Evolutionary conservation across 2,797 vertebrate species (phyloP), one percentile per base, ranked within the genome.

Genomic region (Tragopan temminckii): DNA sequence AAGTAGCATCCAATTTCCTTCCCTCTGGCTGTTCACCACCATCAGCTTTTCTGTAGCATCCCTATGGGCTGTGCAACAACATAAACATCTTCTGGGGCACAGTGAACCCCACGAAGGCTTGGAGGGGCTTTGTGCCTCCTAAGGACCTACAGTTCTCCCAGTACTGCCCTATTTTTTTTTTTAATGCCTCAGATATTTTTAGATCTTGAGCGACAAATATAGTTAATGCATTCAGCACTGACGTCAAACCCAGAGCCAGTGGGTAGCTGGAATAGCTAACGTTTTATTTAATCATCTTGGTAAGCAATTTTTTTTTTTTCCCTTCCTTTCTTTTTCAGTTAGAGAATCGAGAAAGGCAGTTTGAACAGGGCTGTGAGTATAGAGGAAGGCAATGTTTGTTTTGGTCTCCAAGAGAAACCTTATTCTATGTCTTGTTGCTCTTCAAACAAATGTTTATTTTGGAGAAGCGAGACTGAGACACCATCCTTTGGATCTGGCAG

Each of bases 191-290:
- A 63, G 95, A 55, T 97, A 97, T 97, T 97, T 97, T 97, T 97
- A 96, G 96, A 64, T 58, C 87, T 84, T 55, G 90, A 89, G 93
- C 0, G 94, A 96, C 96, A 97, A 97, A 97, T 96, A 97, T 97
- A 97, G 97, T 96, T 97, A 97, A 97, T 97, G 95, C 94, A 95
- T 97, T 97, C 90, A 93, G 96, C 68, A 79, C 93, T 97, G 96
- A 97, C 96, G 96, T 97, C 97, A 97, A 97, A 95, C 58, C 80
- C 80, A 80, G 90, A 96, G 96, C 91, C 91, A 85, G 89, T 94
- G 96, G 96, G 95, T 97, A 96, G 96, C 95, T 96, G 96, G 97
- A 96, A 96, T 92, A 94, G 96, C 95, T 96, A 97, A 94, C 80
- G 33, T 94, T 96, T 96, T 95, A 97, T 97, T 96, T 97, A 96